These are phyloP conservation scores for Corynorhinus townsendii DNA, from an alignment of 2,113 vertebrate species.

Conservation along the genomic window DNA sequence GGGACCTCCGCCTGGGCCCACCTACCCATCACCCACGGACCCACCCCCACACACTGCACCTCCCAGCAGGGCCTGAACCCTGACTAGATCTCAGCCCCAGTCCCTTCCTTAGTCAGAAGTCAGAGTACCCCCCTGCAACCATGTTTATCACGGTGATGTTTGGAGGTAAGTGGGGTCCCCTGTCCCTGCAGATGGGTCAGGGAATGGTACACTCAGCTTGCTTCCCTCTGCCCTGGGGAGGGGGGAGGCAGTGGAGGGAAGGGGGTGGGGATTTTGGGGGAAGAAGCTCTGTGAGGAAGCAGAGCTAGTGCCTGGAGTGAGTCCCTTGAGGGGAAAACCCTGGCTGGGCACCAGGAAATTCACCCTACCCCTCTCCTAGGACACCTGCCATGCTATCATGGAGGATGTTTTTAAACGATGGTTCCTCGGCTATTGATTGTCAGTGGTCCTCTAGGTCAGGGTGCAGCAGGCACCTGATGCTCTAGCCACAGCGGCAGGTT, in stretches of 20 bases:
- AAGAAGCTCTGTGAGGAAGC: not conserved
- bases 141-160: slow-evolving; percentile 62
- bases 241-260: not conserved
- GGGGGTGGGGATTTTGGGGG: not conserved
- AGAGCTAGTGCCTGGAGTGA: not conserved
- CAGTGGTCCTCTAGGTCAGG: not conserved
- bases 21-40: not conserved
- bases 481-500: not conserved
- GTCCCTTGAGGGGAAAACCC: not conserved
- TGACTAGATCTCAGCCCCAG: not conserved
- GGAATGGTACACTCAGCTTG: not conserved
- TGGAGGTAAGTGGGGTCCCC: slow-evolving; percentile 40
- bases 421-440: not conserved
- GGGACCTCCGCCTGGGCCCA: not conserved
- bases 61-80: not conserved
- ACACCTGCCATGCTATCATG: accelerated
- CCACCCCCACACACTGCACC: not conserved
- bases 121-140: not conserved
- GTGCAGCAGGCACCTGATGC: too few relatives aligned
- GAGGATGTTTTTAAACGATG: not conserved
- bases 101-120: not conserved
- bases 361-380: accelerated
- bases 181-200: not conserved
- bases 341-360: not conserved
- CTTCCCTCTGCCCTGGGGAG: not conserved